phyloP scores from a whole-genome alignment of 2,797 vertebrate genomes.

The Anguilla anguilla region DNA sequence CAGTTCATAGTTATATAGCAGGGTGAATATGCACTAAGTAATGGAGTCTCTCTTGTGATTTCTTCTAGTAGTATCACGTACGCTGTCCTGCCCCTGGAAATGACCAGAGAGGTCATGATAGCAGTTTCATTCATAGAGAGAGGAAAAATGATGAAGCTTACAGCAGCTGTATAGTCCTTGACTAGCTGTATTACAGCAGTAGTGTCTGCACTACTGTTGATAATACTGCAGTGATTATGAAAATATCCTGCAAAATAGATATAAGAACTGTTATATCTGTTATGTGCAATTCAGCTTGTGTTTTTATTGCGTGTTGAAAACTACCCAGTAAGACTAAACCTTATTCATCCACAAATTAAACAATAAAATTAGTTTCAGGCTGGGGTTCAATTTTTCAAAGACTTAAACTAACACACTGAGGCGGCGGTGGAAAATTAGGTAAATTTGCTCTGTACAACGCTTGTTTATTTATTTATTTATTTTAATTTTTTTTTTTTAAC shows the following conservation, averaged over 20 bases:
- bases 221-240: not conserved
- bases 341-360: not conserved
- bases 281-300: not conserved
- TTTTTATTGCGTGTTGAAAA: not conserved
- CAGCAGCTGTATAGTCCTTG: not conserved
- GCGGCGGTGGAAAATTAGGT: not conserved
- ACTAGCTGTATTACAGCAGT: not conserved
- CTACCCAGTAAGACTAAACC: not conserved
- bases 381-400: not conserved
- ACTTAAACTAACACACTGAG: not conserved
- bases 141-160: not conserved
- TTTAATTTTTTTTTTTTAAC: no score
- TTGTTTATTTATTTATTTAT: not conserved
- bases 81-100: slow-evolving; percentile 51
- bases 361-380: not conserved
- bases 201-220: not conserved
- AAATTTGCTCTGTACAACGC: not conserved
- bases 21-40: slow-evolving; percentile 55
- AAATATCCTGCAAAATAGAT: not conserved
- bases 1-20: slow-evolving; percentile 66
- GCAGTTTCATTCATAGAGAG: not conserved
- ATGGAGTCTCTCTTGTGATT: slow-evolving; percentile 37
- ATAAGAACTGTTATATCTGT: not conserved
- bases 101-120: not conserved
- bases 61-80: slow-evolving; percentile 48